Evolutionary conservation across 2,113 vertebrate genomes (phyloP).

Genomic region (Microcebus griseorufus): DNA sequence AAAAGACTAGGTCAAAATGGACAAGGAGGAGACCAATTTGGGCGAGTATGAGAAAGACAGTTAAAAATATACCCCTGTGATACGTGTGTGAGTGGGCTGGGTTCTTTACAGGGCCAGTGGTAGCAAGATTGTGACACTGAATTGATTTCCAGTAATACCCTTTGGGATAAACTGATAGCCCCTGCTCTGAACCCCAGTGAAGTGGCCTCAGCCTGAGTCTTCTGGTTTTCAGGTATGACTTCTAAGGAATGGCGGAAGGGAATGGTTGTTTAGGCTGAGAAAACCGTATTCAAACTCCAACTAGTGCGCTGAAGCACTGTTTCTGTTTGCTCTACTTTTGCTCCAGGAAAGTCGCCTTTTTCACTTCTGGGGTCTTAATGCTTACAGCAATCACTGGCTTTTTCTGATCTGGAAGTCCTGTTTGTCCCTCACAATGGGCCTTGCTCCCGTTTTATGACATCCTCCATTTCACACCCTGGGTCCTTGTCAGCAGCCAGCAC

Average conservation of each 20-base stretch:
- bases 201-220: background rate
- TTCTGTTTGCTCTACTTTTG: background rate
- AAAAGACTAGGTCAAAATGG: background rate
- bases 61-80: background rate
- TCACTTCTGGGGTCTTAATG: background rate
- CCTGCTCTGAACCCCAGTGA: background rate
- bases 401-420: background rate
- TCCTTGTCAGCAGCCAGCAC: background rate
- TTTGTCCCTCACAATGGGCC: background rate
- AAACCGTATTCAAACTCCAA: background rate
- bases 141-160: conserved; percentile 12
- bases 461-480: background rate
- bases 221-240: conserved; percentile 40
- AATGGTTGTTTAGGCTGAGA: background rate
- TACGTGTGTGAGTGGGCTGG: background rate
- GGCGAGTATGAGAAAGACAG: background rate
- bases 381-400: background rate
- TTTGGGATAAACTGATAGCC: background rate
- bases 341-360: conserved; percentile 17
- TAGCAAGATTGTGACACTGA: background rate
- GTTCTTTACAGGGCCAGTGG: background rate
- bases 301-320: background rate
- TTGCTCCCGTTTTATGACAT: background rate
- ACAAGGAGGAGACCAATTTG: background rate
- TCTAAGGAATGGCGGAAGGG: background rate